These are phyloP conservation scores for Clamator glandarius DNA, from an alignment of 2,797 vertebrate species.

Conservation along the genomic window DNA sequence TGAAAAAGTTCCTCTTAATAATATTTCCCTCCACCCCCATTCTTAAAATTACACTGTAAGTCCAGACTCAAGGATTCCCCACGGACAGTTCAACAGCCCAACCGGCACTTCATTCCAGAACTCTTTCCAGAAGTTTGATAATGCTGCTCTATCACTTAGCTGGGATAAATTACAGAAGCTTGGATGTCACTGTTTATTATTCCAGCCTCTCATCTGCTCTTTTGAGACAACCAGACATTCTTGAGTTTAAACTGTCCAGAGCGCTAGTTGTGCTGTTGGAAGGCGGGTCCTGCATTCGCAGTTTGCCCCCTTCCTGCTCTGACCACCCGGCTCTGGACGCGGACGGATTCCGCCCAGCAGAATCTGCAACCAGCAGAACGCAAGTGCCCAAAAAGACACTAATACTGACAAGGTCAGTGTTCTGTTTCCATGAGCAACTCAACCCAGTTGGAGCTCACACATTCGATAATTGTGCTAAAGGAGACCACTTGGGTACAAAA, in stretches of 20 bases:
- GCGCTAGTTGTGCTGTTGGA: background rate
- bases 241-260: background rate
- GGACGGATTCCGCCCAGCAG: conserved; percentile 48
- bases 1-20: background rate
- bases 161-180: background rate
- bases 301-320: background rate
- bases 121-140: background rate
- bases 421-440: conserved; percentile 30
- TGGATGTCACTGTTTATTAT: background rate
- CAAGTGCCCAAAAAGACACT: background rate
- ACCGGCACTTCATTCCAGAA: background rate
- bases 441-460: conserved; percentile 49
- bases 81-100: conserved; percentile 3
- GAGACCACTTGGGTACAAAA: background rate
- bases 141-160: conserved; percentile 2
- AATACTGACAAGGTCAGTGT: conserved; percentile 16
- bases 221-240: background rate
- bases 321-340: background rate
- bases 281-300: background rate
- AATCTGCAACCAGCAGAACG: conserved; percentile 18
- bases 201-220: background rate
- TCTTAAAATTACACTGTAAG: background rate
- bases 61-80: background rate
- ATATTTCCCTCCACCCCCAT: background rate
- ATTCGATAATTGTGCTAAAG: background rate